Evolutionary conservation across 2,797 vertebrate species (phyloP), one percentile per base, ranked within the genome.

Genomic region (Cuculus canorus): DNA sequence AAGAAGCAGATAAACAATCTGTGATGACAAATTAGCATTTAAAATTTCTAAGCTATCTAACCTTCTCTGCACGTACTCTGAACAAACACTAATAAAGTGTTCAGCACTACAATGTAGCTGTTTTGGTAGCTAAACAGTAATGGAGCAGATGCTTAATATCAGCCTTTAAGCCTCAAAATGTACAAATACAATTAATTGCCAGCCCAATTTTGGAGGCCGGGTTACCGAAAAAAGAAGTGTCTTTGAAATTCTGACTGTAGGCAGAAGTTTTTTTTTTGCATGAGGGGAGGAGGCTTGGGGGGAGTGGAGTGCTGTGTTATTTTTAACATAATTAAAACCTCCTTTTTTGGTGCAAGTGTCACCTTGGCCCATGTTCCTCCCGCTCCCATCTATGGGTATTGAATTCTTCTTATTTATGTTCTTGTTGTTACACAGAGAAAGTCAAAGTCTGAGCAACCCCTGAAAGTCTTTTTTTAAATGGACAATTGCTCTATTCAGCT

Each of bases 141-240:
- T 45, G 86, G 88, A 95, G 83, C 96, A 96, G 92, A 96, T 96
- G 96, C 92, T 96, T 94, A 96, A 96, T 95, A 96, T 89, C 94
- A 97, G 95, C 94, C 92, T 95, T 90, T 85, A 96, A 96, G 96
- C 93, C 68, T 94, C 94, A 86, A 94, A 95, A 96, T 32, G 75
- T 85, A 94, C 86, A 94, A 95, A 95, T 94, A 87, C 78, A 92
- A 96, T 94, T 96, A 92, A 96, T 81, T 93, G 91, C 84, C 75
- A 88, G 75, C 52, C 90, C 86, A 66, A 2, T 87, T 90, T 93
- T 80, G 57, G 61, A 93, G 64, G 56, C 41, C 88, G 56, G 53
- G 50, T 35, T 88, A 63, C 50, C 82, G 18, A 65, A 72, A 81
- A 83, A 94, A 75, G 32, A 78, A 52, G 8, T 10, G 21, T 19